Evolutionary conservation across 2,113 vertebrate species (phyloP).

Genomic region (Speoplatyrhinus poulsoni): DNA sequence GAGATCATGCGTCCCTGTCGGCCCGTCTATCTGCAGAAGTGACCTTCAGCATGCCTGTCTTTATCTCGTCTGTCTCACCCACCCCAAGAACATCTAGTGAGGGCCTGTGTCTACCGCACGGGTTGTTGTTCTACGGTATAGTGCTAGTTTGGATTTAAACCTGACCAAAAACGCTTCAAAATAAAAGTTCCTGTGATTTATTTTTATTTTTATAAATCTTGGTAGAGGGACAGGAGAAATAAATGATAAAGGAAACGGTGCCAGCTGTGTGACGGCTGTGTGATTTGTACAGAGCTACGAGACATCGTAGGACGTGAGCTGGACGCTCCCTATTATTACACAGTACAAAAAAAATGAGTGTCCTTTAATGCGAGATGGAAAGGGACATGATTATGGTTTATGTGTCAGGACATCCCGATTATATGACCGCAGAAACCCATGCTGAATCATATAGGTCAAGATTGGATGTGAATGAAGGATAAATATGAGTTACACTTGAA

Average conservation of each 20-base stretch:
- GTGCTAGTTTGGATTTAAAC: not conserved
- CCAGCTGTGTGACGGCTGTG: slow-evolving; percentile 50
- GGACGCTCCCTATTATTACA: slow-evolving; percentile 73
- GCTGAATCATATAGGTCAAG: slow-evolving; percentile 68
- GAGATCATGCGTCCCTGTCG: slow-evolving; percentile 49
- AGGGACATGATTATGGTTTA: slow-evolving; percentile 74
- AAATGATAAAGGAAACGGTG: slow-evolving; percentile 32
- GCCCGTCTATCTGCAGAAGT: slow-evolving; percentile 44
- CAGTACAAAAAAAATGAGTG: slow-evolving; percentile 52
- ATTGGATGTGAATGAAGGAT: slow-evolving; percentile 54
- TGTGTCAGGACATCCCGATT: slow-evolving; percentile 63
- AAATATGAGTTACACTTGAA: slow-evolving; percentile 3
- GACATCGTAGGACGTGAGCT: slow-evolving; percentile 56
- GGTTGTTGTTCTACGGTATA: not conserved
- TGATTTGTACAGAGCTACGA: slow-evolving; percentile 70
- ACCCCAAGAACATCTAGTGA: not conserved
- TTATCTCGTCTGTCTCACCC: not conserved
- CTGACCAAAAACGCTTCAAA: not conserved
- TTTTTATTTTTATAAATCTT: not conserved
- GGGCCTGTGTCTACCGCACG: not conserved
- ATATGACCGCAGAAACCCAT: slow-evolving; percentile 65
- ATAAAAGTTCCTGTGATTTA: not conserved
- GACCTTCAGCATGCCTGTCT: slow-evolving; percentile 46
- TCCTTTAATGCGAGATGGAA: slow-evolving; percentile 70
- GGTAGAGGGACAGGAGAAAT: slow-evolving; percentile 20